Percentiles rank a stretch among this genome's conserved stretches.
phyloP scores from a whole-genome alignment of 2,888 invertebrate species.

The Habrosyne pyritoides region DNA sequence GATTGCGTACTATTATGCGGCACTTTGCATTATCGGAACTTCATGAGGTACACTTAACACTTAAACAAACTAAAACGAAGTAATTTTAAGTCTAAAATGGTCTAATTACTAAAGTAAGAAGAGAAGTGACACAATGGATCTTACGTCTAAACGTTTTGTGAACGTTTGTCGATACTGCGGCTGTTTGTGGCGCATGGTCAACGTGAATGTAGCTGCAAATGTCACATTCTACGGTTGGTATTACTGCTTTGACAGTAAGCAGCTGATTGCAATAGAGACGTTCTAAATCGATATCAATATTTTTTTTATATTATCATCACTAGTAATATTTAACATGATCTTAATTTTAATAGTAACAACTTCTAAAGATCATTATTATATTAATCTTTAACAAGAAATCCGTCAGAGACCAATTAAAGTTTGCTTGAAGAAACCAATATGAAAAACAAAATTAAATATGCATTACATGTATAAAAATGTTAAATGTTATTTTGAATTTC shows the following conservation, averaged over 20 bases:
- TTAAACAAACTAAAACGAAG: conserved; percentile 71
- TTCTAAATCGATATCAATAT: neutral
- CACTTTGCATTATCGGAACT: conserved; percentile 74
- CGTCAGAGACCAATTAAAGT: no score
- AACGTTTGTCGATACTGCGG: conserved; percentile 82
- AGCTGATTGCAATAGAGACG: conserved; percentile 73
- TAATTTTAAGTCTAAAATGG: conserved; percentile 66
- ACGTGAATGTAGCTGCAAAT: conserved; percentile 64
- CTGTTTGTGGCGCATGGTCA: conserved; percentile 72
- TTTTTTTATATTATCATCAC: neutral
- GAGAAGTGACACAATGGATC: conserved; percentile 76
- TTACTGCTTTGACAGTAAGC: conserved; percentile 71
- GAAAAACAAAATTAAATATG: no score
- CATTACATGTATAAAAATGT: no score
- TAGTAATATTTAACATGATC: neutral
- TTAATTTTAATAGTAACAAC: no score
- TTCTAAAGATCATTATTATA: no score
- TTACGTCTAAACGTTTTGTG: conserved; percentile 81
- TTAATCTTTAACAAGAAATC: no score
- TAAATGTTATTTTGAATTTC: no score
- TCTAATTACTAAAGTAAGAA: conserved; percentile 76
- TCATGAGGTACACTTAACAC: conserved; percentile 77
- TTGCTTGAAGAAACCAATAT: no score
- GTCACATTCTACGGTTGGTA: conserved; percentile 58
- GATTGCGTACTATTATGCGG: conserved; percentile 72